Evolutionary conservation across 2,113 vertebrate genomes (phyloP).

Genomic region (Lycaon pictus): DNA sequence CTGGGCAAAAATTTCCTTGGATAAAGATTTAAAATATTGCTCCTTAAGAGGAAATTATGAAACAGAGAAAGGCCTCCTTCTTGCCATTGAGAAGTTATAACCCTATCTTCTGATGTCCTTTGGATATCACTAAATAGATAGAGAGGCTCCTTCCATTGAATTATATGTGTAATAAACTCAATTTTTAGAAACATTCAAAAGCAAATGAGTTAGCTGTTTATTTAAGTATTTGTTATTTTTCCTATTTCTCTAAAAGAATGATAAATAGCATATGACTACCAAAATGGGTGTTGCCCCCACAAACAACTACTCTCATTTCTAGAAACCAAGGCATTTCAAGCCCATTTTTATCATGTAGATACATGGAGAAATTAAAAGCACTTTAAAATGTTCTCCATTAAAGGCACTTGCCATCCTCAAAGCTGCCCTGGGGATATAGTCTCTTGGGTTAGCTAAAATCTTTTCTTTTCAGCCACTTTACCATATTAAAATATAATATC

Average conservation of each 20-base stretch:
- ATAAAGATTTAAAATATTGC: not conserved
- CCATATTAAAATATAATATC: not conserved
- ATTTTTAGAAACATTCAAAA: not conserved
- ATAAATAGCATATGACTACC: not conserved
- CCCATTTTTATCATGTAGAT: not conserved
- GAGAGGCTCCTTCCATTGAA: not conserved
- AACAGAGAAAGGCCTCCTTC: not conserved
- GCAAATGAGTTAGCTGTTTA: not conserved
- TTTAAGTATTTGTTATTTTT: not conserved
- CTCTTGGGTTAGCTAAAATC: not conserved
- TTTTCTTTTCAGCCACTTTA: not conserved
- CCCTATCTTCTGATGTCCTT: not conserved
- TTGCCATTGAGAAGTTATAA: not conserved
- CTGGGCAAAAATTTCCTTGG: not conserved
- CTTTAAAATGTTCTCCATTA: not conserved
- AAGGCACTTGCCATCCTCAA: not conserved
- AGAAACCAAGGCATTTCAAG: not conserved
- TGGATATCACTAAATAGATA: not conserved
- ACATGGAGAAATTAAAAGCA: not conserved
- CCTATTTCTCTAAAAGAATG: not conserved
- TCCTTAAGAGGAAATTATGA: not conserved
- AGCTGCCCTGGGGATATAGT: accelerated
- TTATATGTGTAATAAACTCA: not conserved
- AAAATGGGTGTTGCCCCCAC: not conserved
- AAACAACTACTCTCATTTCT: not conserved